Base-by-base conservation (phyloP, 2,888 invertebrate genomes). In the Mesoligia furuncula region DNA sequence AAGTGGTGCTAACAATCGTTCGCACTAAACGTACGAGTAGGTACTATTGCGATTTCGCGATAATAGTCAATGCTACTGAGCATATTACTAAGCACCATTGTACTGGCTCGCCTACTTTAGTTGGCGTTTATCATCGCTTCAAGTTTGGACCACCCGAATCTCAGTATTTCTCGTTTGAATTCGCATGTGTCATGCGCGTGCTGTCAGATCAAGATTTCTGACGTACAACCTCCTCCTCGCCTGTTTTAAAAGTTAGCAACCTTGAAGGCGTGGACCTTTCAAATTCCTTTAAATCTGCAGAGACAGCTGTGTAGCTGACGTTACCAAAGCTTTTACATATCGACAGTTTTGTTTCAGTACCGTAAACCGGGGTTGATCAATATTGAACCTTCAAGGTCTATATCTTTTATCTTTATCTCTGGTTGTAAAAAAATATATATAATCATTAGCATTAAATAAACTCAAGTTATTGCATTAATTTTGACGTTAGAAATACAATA, bases 221-320 rank as follows among this genome's bases (percentile, higher is more conserved):
- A 74, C 54, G 59, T 54, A 68, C 48, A 79, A 71, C 24, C 62
- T 61, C 66, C 57, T 68, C 36, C 42, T 64, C 45, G 27, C 17
- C 59, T 17, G 73, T 73, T 77, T 69, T 76, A 81, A 80, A 83
- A 80, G 70, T 77, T 59, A 71, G 62, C 76, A 80, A 64, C 86
- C 86, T 87, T 87, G 85, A 69, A 67, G 24, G 20, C 73, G 39
- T 71, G 59, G 13, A 67, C 79, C 79, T 85, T 85, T 87, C 81
- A 71, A 78, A 87, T 76, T 76, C 64, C 27, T 77, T n/a, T 24
- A 65, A 68, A 73, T 69, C 39, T 66, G 61, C 42, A 51, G n/a
- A 73, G 59, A 54, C 65, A 62, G 51, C n/a, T 24, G 39, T 45
- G 39, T 31, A 36, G n/a, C 62, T 75, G 68, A 65, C n/a, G 57